Base-by-base conservation (phyloP, 1,140 invertebrate species). In the Phortica variegata region DNA sequence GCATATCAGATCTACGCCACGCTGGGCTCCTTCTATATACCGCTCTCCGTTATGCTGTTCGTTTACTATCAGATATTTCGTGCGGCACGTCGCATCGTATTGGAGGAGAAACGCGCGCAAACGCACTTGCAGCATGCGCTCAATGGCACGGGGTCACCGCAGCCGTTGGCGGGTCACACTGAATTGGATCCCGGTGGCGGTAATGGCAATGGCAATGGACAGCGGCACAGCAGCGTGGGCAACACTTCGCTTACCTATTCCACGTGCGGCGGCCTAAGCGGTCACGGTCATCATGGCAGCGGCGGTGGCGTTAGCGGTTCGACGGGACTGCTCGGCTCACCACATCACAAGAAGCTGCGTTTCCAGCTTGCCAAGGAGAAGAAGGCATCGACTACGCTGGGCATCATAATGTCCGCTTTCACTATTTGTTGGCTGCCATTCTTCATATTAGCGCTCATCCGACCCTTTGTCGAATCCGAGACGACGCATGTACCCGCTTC, bases 371-470 rank as follows among this genome's bases (percentile, higher is more conserved):
- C 88, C 33, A 94, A 93, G 60, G 93, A 95, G 65, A 83, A 92
- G 36, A 97, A 97, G 75, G 95, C 95, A 3, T 95, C 93, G 41
- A 93, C 94, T 15, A 98, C 95, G 0, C 81, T 98, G 45, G 95
- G 95, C 10, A 97, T 99, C 44, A 97, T 99, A 41, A 94, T 95
- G 91, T 95, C 91, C 49, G 93, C 95, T 1, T 98, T 99, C 68
- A 91, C 89, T 12, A 80, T 97, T 44, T 98, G 95, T 74, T 99
- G 95, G 96, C 78, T 98, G 23, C 96, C 96, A 2, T 99, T 97
- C 76, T 97, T 98, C 77, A 89, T 97, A 6, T 80, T 95, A 23
- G 93, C 94, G 2, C 77, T 96, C 8, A 84, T 96, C 21, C 82
- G 86, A 63, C 91, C 86, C n/a, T 95, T 95, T 65, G 78, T 90